phyloP scores from a whole-genome alignment of 2,888 invertebrate species.

The Acrocyrtus sp. region DNA sequence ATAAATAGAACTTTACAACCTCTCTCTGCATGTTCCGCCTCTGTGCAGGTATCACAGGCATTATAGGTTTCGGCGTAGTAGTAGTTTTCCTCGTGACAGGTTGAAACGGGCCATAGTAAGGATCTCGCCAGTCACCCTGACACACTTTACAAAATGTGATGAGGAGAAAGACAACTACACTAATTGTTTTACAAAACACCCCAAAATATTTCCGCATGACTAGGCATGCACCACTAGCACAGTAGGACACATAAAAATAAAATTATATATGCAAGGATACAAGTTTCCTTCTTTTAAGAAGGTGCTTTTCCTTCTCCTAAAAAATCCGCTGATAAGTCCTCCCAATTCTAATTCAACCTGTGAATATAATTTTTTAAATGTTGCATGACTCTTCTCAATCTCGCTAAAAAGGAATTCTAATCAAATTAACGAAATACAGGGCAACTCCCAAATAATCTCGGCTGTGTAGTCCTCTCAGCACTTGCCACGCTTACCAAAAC shows the following conservation, averaged over 20 bases:
- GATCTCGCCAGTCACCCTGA: constrained; percentile 36
- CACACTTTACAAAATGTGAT: constrained; percentile 25
- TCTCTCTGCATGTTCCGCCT: constrained; percentile 36
- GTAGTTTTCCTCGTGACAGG: constrained; percentile 37
- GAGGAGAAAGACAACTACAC: constrained; percentile 12
- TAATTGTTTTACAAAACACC: not conserved
- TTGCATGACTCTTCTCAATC: too few species aligned
- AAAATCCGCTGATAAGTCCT: too few species aligned
- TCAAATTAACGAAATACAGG: too few species aligned
- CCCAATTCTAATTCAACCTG: too few species aligned
- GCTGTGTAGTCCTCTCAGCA: too few species aligned
- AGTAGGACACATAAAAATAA: constrained; percentile 1
- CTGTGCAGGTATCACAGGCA: constrained; percentile 9
- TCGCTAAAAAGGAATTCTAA: too few species aligned
- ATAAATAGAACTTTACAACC: constrained; percentile 42
- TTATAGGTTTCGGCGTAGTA: constrained; percentile 23
- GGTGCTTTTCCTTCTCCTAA: too few species aligned
- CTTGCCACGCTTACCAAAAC: too few species aligned
- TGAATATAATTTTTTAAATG: too few species aligned
- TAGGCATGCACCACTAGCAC: constrained; percentile 17
- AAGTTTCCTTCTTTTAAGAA: too few species aligned
- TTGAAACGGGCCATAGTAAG: constrained; percentile 43
- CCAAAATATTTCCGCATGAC: constrained; percentile 26
- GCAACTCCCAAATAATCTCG: too few species aligned
- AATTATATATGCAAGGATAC: too few species aligned